These are phyloP conservation scores for Vanessa tameamea DNA, from an alignment of 1,140 invertebrate species.

Conservation along the genomic window DNA sequence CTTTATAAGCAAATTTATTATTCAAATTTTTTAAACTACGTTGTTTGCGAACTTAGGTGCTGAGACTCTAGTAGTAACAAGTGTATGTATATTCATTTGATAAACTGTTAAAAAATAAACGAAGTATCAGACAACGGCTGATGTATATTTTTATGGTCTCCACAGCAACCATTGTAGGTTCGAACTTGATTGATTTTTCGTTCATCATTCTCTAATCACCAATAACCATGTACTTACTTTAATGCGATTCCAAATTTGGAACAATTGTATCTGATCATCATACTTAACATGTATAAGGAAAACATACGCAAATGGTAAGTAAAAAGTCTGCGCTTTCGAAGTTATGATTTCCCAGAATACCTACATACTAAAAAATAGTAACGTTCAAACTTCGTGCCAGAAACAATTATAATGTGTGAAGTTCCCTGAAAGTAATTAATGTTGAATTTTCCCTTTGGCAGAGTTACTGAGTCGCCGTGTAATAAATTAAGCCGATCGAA, in stretches of 20 bases:
- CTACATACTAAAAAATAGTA: background rate
- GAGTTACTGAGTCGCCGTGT: constrained; percentile 1
- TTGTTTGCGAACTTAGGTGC: no score
- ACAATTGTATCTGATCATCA: no score
- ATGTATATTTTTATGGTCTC: constrained; percentile 15
- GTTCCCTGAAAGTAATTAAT: constrained; percentile 32
- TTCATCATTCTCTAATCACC: background rate
- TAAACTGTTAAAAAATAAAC: background rate
- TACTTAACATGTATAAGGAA: no score
- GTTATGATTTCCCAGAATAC: background rate
- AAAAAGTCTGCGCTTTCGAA: no score
- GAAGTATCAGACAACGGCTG: background rate
- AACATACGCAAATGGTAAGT: no score
- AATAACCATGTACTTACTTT: no score
- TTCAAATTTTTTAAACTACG: no score
- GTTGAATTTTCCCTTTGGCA: constrained; percentile 27
- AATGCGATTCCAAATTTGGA: no score
- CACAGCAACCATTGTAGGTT: constrained; percentile 12
- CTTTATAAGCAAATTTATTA: no score
- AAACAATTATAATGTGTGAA: constrained; percentile 33
- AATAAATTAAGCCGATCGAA: constrained; percentile 15
- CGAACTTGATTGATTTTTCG: constrained; percentile 16
- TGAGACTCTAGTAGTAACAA: no score
- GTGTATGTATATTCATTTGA: background rate
- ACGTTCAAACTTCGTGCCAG: constrained; percentile 14